Evolutionary conservation across 2,113 vertebrate genomes (phyloP).

Genomic region (Smithornis capensis): DNA sequence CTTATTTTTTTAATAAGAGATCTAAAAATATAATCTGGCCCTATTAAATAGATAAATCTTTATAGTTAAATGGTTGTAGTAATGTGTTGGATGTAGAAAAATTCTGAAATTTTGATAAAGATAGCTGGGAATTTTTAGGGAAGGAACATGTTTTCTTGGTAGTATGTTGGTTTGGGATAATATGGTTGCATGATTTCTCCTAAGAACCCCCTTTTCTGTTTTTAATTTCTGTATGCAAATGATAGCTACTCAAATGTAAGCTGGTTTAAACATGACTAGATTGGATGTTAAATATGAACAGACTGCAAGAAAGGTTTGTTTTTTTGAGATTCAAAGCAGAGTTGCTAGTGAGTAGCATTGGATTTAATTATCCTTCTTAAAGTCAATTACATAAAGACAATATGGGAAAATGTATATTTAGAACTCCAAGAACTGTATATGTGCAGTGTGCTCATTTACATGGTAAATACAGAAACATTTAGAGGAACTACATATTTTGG

Average conservation of each 20-base stretch:
- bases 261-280: background rate
- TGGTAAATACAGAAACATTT: background rate
- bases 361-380: background rate
- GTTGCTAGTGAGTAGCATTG: background rate
- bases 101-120: background rate
- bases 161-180: background rate
- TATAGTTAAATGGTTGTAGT: background rate
- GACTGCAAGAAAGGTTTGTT: background rate
- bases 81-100: background rate
- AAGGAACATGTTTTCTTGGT: background rate
- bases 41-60: background rate
- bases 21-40: background rate
- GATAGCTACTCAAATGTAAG: background rate
- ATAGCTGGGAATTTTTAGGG: background rate
- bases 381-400: background rate
- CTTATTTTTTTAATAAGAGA: background rate
- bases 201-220: accelerated
- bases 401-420: background rate
- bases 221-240: background rate
- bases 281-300: background rate
- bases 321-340: background rate
- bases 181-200: background rate
- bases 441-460: background rate
- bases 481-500: accelerated
- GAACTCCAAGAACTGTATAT: background rate